phyloP scores from a whole-genome alignment of 2,113 vertebrate genomes.

The Prietella phreatophila region DNA sequence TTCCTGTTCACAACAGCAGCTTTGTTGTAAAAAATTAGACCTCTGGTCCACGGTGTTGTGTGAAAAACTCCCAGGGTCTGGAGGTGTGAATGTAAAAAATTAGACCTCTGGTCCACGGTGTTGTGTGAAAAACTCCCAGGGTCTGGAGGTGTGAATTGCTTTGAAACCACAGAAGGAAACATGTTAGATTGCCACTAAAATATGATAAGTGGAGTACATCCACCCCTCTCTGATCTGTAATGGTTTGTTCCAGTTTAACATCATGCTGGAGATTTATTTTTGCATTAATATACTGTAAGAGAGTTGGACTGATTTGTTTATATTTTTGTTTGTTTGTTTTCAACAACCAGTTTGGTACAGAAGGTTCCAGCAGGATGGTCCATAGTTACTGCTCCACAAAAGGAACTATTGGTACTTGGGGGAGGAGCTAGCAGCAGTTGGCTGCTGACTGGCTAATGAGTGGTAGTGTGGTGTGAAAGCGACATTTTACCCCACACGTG shows the following conservation, averaged over 20 bases:
- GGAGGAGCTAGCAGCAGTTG: neutral
- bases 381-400: neutral
- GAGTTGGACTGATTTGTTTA: neutral
- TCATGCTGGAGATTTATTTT: neutral
- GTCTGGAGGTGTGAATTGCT: conserved; percentile 6
- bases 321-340: neutral
- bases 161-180: neutral
- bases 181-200: neutral
- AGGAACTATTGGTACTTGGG: neutral
- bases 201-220: neutral
- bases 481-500: neutral
- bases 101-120: neutral
- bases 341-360: neutral
- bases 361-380: neutral
- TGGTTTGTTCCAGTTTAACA: neutral
- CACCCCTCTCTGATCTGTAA: neutral
- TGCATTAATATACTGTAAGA: neutral
- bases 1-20: neutral
- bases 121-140: neutral
- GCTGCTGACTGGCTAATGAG: neutral
- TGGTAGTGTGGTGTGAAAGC: neutral
- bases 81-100: too few relatives aligned
- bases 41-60: neutral
- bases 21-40: neutral
- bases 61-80: too few relatives aligned